These are phyloP conservation scores for Eupsittula cactorum DNA, from an alignment of 2,113 vertebrate genomes.

Conservation along the genomic window DNA sequence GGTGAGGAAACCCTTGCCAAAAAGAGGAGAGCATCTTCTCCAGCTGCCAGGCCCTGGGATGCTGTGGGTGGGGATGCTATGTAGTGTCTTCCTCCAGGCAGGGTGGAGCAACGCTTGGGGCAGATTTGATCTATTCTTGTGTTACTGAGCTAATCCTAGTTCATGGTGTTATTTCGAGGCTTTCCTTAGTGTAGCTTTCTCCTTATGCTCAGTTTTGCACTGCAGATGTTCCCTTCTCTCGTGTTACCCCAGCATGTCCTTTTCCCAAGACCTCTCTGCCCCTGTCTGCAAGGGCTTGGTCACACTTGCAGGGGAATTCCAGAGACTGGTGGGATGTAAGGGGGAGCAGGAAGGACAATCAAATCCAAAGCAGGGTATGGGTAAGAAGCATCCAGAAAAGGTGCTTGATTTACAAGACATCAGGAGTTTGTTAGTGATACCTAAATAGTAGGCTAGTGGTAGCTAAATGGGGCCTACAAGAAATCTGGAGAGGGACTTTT, in stretches of 20 bases:
- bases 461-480: not conserved
- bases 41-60: not conserved
- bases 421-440: not conserved
- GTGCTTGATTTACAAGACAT: not conserved
- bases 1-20: not conserved
- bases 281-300: not conserved
- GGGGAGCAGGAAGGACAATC: not conserved
- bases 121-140: not conserved
- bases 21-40: not conserved
- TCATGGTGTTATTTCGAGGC: not conserved
- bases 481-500: not conserved
- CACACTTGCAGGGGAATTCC: rapidly evolving
- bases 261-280: rapidly evolving
- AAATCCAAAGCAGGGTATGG: not conserved
- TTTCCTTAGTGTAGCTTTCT: not conserved
- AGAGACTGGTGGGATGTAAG: not conserved
- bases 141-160: not conserved
- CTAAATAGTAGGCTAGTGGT: not conserved
- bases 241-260: rapidly evolving
- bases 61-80: not conserved
- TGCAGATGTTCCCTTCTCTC: not conserved
- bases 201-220: rapidly evolving
- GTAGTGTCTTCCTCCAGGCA: not conserved
- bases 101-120: not conserved
- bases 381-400: not conserved